These are phyloP conservation scores for Psittacula echo DNA, from an alignment of 2,797 vertebrate genomes.

Conservation along the genomic window DNA sequence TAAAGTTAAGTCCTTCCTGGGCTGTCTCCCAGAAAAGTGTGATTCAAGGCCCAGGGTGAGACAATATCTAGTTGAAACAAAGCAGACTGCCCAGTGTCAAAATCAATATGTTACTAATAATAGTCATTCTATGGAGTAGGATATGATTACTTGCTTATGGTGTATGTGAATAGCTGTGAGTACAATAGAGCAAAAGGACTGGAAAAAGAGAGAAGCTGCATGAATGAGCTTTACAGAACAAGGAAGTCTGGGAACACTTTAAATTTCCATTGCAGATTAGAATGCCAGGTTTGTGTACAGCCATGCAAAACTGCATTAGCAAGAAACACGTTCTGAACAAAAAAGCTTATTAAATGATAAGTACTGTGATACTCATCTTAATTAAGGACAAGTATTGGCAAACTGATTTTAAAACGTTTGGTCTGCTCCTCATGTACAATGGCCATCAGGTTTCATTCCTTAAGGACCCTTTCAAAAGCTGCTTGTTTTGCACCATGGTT, in stretches of 20 bases:
- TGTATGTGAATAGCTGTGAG: background rate
- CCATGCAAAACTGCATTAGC: conserved; percentile 66
- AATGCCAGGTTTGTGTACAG: conserved; percentile 4
- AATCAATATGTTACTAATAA: background rate
- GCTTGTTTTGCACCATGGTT: background rate
- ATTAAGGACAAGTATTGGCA: conserved; percentile 4
- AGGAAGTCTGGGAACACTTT: conserved; percentile 29
- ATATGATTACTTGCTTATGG: background rate
- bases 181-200: background rate
- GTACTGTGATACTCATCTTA: conserved; percentile 55
- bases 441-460: background rate
- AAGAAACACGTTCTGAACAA: background rate
- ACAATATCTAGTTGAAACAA: background rate
- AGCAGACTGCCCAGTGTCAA: background rate
- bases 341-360: conserved; percentile 19
- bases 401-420: background rate
- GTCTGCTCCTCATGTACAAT: background rate
- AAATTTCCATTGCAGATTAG: conserved; percentile 47
- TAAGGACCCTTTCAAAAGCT: background rate
- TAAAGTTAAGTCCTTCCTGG: background rate
- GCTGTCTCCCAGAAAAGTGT: background rate
- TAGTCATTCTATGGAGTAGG: background rate
- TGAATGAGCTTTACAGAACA: conserved; percentile 1
- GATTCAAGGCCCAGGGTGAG: background rate
- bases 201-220: background rate